Evolutionary conservation across 2,797 vertebrate species (phyloP).

Genomic region (Steatocranus sp.): DNA sequence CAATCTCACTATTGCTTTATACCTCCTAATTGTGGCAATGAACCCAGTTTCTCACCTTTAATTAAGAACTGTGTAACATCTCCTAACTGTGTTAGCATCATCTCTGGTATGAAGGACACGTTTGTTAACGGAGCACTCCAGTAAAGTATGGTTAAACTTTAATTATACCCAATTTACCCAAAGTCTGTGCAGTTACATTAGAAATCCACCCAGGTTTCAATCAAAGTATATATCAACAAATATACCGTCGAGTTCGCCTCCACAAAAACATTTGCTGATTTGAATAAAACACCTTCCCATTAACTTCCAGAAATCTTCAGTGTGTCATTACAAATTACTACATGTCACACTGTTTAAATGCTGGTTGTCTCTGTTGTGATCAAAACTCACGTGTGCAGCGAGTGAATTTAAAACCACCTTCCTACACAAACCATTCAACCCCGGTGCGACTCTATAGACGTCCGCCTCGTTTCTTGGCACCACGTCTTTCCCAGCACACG

Average conservation of each 20-base stretch:
- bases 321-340: background rate
- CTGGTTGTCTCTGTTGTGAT: background rate
- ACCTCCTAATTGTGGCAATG: background rate
- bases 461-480: slow-evolving; percentile 12
- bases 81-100: background rate
- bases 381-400: background rate
- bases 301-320: background rate
- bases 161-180: background rate
- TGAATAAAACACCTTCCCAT: background rate
- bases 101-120: background rate
- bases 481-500: background rate
- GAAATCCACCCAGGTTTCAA: rapidly evolving
- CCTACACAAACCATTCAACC: background rate
- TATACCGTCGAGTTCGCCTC: background rate
- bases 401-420: background rate
- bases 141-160: background rate
- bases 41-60: background rate
- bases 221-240: background rate
- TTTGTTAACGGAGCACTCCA: background rate
- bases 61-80: background rate
- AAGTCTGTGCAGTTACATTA: background rate
- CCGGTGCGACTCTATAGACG: background rate
- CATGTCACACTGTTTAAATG: background rate
- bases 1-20: background rate
- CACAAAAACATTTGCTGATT: background rate